A percentile compares a stretch with the other conserved stretches of the same genome.
Evolutionary conservation across 2,888 invertebrate genomes (phyloP).

Genomic region (Lasioglossum calceatum): DNA sequence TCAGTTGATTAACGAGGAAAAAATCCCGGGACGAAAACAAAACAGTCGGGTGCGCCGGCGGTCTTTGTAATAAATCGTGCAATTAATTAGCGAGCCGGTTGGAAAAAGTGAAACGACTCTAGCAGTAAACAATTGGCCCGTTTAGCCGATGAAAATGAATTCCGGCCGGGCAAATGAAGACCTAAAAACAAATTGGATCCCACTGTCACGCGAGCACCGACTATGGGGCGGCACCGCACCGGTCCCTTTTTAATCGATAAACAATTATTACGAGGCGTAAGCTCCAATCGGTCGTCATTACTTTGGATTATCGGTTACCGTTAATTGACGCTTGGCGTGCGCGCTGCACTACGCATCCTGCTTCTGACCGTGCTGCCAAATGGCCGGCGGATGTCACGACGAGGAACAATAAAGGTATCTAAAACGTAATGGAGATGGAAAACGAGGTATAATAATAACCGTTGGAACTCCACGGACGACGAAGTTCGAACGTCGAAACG

Average conservation of each 20-base stretch:
- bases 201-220: conserved; percentile 32
- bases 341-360: conserved; percentile 44
- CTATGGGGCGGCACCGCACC: conserved; percentile 6
- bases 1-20: neutral
- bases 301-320: conserved; percentile 65
- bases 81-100: neutral
- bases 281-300: conserved; percentile 65
- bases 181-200: conserved; percentile 42
- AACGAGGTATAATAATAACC: conserved; percentile 20
- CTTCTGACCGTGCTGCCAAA: conserved; percentile 37
- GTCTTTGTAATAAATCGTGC: neutral
- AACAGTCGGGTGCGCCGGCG: neutral
- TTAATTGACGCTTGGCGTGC: conserved; percentile 58
- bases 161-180: conserved; percentile 10
- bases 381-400: conserved; percentile 45
- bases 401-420: conserved; percentile 53
- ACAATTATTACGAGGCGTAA: conserved; percentile 63
- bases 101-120: neutral
- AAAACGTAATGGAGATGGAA: conserved; percentile 50
- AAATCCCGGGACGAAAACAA: neutral
- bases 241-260: conserved; percentile 60
- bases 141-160: conserved; percentile 12
- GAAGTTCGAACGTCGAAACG: neutral
- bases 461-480: neutral
- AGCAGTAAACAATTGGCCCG: conserved; percentile 7